phyloP scores from a whole-genome alignment of 1,140 invertebrate species.

The Batillaria attramentaria region DNA sequence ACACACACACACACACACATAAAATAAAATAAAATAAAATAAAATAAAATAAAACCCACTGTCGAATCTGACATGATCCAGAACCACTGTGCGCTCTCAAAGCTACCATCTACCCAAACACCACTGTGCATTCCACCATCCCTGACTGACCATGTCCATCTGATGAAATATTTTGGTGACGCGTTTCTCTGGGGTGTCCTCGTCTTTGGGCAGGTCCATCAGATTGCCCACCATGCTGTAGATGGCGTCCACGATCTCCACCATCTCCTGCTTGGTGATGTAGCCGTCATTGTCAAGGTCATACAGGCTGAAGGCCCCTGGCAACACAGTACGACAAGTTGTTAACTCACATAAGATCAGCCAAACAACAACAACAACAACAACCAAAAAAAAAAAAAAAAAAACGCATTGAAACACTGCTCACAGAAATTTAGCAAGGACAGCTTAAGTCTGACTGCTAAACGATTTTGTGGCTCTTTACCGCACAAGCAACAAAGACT shows the following conservation, averaged over 20 bases:
- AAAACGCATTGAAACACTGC: no score
- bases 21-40: no score
- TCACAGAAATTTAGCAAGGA: no score
- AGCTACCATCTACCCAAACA: no score
- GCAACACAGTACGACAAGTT: neutral
- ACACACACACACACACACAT: no score
- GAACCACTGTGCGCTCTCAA: neutral
- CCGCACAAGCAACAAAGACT: no score
- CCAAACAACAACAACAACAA: no score
- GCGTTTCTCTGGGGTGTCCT: conserved; percentile 80
- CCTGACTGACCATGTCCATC: conserved; percentile 75
- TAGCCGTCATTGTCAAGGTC: conserved; percentile 98
- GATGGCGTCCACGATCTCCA: conserved; percentile 98
- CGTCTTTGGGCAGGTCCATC: conserved; percentile 88
- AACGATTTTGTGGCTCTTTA: neutral
- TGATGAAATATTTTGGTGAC: conserved; percentile 75
- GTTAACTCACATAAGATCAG: no score
- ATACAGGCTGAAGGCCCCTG: conserved; percentile 97
- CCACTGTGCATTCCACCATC: no score
- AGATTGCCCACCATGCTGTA: conserved; percentile 99
- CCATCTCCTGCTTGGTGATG: conserved; percentile 98
- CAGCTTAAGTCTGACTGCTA: neutral
- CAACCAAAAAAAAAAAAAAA: no score
- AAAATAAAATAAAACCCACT: neutral
- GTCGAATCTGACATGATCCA: neutral